Conservation (phyloP, 2,113 vertebrate species). For the Cairina moschata region DNA sequence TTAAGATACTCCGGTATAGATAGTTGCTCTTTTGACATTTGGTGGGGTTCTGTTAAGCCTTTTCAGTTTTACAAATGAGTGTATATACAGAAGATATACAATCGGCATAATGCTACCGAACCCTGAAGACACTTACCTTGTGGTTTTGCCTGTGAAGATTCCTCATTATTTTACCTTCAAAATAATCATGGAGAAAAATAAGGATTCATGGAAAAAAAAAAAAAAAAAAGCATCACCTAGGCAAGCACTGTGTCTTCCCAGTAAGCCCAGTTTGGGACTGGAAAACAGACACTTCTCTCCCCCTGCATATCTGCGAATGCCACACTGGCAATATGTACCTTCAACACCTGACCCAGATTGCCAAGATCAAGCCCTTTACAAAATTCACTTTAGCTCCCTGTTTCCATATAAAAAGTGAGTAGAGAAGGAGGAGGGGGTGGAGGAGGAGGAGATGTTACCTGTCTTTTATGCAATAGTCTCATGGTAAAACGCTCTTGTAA, state of each 20-base stretch:
- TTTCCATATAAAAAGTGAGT: background rate
- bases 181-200: background rate
- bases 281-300: background rate
- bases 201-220: background rate
- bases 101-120: background rate
- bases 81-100: background rate
- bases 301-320: background rate
- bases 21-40: background rate
- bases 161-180: background rate
- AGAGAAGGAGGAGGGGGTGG: background rate
- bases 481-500: background rate
- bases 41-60: background rate
- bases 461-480: background rate
- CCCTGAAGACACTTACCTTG: background rate
- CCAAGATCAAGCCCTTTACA: background rate
- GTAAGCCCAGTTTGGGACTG: background rate
- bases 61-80: background rate
- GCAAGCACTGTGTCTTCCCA: background rate
- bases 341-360: background rate
- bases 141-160: background rate
- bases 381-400: background rate
- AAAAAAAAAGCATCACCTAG: background rate
- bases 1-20: background rate
- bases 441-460: constrained; percentile 1
- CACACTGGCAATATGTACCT: background rate